Base-by-base conservation (phyloP, 2,797 vertebrate species). In the Melanogrammus aeglefinus region DNA sequence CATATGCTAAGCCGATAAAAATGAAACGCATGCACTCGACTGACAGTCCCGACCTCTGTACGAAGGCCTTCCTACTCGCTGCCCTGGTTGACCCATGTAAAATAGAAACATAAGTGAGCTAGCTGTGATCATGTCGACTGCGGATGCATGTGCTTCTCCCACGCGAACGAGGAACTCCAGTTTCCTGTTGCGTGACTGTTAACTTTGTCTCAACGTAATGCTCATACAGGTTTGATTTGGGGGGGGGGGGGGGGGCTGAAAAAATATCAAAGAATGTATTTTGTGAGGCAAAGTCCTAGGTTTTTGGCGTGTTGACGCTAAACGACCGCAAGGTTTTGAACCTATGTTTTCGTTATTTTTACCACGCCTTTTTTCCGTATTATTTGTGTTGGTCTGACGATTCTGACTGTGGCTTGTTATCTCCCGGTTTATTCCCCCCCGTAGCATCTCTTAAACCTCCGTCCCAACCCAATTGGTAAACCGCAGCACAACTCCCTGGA, bases 261-360 rank as follows among this genome's bases (percentile, higher is more conserved):
- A 24, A 27, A 27, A 69, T 7, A 91, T 91, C 91, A 85, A 88
- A 89, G 92, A 94, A 94, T 95, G 92, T 95, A 93, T 90, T 83
- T 88, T 85, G 81, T 84, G 85, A 82, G 86, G 85, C 85, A 86
- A 79, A 79, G 82, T 90, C 84, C 85, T 86, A 78, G 86, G 85
- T 90, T 84, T 78, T 85, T 78, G 81, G 83, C 90, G 86, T 85
- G 81, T 92, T 82, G 83, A 69, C 44, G 88, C 86, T 87, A 89
- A 92, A 90, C 79, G 75, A 88, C 79, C 77, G 33, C 36, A 81
- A 10, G 63, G 63, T 63, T 73, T 51, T 75, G 80, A 80, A 75
- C 27, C 63, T 69, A 24, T n/a, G 38, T 76, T 57, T 69, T 71
- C 75, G 3, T n/a, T 66, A 77, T 83, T 84, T 72, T 66, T 82